Conservation (phyloP, 2,113 vertebrate species). For the Trematocara macrostoma region DNA sequence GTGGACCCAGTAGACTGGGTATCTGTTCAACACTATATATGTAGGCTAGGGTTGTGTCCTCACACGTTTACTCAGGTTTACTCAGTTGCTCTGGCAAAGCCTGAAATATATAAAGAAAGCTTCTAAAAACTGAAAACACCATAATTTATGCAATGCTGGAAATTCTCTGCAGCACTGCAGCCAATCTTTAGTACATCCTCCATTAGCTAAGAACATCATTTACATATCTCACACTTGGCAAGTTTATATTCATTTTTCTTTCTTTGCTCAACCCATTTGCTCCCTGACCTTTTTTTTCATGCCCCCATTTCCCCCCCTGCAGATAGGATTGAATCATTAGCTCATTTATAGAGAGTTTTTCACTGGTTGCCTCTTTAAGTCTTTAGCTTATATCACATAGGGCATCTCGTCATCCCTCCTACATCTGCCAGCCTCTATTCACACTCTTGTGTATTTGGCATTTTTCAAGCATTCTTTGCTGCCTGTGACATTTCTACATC, state of each 20-base stretch:
- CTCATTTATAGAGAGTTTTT: background rate
- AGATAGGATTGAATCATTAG: background rate
- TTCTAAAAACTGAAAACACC: background rate
- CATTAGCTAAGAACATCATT: background rate
- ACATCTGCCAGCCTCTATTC: background rate
- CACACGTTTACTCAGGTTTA: background rate
- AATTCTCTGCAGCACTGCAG: background rate
- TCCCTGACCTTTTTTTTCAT: background rate
- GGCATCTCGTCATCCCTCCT: background rate
- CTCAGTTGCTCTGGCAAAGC: background rate
- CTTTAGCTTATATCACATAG: background rate
- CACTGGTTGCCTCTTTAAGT: background rate
- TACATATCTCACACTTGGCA: background rate
- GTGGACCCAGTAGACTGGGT: background rate
- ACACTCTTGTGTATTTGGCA: background rate
- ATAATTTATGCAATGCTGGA: background rate
- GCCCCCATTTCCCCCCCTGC: background rate
- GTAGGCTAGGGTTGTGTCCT: background rate
- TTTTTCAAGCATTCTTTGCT: background rate
- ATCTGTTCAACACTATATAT: background rate
- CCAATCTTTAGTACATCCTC: background rate
- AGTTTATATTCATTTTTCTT: background rate
- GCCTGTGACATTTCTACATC: constrained; percentile 36
- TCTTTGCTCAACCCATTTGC: background rate
- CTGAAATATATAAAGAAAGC: background rate